Evolutionary conservation across 2,888 invertebrate species (phyloP).

Genomic region (Balanococcus diminutus): DNA sequence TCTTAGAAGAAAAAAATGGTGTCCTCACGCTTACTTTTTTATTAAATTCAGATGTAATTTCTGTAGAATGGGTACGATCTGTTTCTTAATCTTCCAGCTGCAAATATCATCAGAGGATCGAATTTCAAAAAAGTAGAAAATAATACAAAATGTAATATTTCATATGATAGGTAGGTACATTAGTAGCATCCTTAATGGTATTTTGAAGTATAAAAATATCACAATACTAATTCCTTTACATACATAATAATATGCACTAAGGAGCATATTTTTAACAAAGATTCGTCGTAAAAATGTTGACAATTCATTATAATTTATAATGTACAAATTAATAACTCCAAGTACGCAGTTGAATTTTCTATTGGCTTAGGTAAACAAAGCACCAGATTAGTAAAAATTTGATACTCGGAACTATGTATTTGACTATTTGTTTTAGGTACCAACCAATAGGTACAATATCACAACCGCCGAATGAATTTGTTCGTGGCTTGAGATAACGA

Average conservation of each 20-base stretch:
- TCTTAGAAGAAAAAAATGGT: too few relatives aligned
- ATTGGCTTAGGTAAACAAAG: background rate
- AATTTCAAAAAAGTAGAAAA: background rate
- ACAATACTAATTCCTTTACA: background rate
- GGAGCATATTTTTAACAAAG: background rate
- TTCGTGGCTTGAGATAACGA: background rate
- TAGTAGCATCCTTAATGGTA: background rate
- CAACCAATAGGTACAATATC: background rate
- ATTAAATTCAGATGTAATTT: too few relatives aligned
- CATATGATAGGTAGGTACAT: background rate
- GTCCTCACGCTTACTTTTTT: too few relatives aligned
- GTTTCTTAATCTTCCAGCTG: too few relatives aligned
- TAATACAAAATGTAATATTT: constrained; percentile 8
- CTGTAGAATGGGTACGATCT: too few relatives aligned
- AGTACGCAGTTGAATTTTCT: background rate
- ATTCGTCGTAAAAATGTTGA: background rate
- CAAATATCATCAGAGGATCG: background rate
- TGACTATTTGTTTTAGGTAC: too few relatives aligned
- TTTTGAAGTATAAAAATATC: background rate
- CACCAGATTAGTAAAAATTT: background rate
- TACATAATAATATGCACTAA: background rate
- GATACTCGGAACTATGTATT: background rate
- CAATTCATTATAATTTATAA: background rate
- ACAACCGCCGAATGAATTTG: background rate
- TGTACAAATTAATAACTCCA: background rate